phyloP scores from a whole-genome alignment of 2,797 vertebrate species.

The Peromyscus eremicus region DNA sequence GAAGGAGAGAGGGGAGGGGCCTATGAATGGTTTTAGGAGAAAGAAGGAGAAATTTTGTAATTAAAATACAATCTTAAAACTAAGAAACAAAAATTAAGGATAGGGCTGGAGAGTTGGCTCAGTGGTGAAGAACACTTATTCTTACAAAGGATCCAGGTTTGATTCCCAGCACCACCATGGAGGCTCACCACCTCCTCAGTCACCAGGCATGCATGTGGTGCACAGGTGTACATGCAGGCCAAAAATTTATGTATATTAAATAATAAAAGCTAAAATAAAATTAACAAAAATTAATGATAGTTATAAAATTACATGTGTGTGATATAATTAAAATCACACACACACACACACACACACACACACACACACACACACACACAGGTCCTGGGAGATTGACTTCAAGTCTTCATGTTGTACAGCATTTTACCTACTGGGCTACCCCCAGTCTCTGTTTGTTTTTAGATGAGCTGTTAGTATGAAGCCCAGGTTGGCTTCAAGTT shows the following conservation, averaged over 20 bases:
- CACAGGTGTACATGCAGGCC: neutral
- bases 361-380: neutral
- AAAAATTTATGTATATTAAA: neutral
- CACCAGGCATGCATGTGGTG: neutral
- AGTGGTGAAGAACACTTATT: neutral
- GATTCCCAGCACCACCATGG: neutral
- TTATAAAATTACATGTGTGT: neutral
- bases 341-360: neutral
- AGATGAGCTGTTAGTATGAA: neutral
- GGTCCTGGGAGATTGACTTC: neutral
- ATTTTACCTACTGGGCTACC: neutral
- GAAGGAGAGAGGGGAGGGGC: neutral
- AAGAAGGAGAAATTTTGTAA: neutral
- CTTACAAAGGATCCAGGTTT: neutral
- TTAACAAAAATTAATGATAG: neutral
- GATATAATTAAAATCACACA: neutral
- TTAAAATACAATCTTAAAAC: neutral
- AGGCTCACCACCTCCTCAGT: neutral
- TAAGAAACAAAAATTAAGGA: neutral
- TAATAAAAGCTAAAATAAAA: neutral
- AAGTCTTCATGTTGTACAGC: neutral
- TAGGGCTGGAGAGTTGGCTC: neutral
- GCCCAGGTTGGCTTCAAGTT: neutral
- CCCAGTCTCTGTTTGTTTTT: neutral
- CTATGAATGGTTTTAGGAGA: neutral